phyloP scores from a whole-genome alignment of 2,888 invertebrate genomes.

The Mylabris sibirica region DNA sequence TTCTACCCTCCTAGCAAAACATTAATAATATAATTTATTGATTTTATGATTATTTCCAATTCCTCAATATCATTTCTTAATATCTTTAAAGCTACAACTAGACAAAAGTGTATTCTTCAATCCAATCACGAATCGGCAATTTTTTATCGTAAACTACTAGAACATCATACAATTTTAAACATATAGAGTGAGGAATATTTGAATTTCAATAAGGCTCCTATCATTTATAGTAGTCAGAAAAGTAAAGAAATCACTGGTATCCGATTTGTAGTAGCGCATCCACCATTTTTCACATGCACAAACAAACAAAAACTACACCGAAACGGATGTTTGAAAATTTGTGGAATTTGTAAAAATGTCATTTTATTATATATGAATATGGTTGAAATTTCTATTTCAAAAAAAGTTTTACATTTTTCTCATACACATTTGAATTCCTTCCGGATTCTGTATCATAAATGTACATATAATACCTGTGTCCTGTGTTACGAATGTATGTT shows the following conservation, averaged over 20 bases:
- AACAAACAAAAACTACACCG: not conserved
- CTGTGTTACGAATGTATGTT: not conserved
- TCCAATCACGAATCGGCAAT: not conserved
- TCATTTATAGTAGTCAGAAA: not conserved
- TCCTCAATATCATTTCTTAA: not conserved
- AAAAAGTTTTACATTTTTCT: not conserved
- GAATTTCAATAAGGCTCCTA: not conserved
- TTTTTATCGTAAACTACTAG: not conserved
- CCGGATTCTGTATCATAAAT: not conserved
- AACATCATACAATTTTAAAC: not conserved
- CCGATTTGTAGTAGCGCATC: not conserved
- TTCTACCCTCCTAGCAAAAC: not conserved
- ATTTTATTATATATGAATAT: not conserved
- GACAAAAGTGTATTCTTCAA: not conserved
- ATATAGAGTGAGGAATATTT: not conserved
- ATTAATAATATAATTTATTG: not conserved
- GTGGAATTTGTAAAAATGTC: not conserved
- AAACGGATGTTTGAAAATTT: not conserved
- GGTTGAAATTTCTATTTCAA: not conserved
- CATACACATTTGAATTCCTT: not conserved
- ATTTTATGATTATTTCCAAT: constrained; percentile 3
- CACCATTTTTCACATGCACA: not conserved
- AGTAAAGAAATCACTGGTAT: not conserved
- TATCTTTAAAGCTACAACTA: not conserved
- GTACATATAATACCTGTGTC: not conserved